These are phyloP conservation scores for Turritopsis dohrnii DNA, from an alignment of 30 jellyfish, hydroid and myxozoan genomes.

Conservation along the genomic window DNA sequence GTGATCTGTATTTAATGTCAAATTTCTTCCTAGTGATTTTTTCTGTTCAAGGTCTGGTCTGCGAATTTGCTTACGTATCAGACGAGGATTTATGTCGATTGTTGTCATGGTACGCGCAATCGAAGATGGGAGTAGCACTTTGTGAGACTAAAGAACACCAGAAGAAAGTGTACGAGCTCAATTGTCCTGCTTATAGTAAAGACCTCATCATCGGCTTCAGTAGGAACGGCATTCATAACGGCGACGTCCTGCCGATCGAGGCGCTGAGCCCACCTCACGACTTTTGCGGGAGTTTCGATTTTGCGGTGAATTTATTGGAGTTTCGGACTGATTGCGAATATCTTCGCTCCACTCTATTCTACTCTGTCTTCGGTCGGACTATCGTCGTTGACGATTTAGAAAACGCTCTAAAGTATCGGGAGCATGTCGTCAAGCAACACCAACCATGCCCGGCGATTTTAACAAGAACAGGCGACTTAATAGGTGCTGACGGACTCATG, in stretches of 20 bases:
- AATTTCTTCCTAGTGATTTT: not conserved
- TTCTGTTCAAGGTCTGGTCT: slow-evolving; percentile 23
- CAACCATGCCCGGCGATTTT: slow-evolving; percentile 26
- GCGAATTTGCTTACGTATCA: slow-evolving; percentile 24
- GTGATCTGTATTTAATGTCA: too few species aligned
- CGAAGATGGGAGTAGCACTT: slow-evolving; percentile 17
- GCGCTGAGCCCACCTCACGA: slow-evolving; percentile 8
- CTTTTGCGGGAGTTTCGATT: not conserved
- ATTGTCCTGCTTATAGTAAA: slow-evolving; percentile 25
- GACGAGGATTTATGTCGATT: slow-evolving; percentile 12
- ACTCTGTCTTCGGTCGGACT: slow-evolving; percentile 16
- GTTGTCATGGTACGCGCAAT: slow-evolving; percentile 28
- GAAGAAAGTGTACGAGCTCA: slow-evolving; percentile 24
- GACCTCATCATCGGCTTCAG: not conserved
- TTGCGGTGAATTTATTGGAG: slow-evolving; percentile 23
- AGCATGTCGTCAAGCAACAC: not conserved
- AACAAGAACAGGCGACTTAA: slow-evolving; percentile 16
- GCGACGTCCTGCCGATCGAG: slow-evolving; percentile 8
- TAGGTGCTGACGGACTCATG: slow-evolving; percentile 30
- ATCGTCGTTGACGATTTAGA: slow-evolving; percentile 16
- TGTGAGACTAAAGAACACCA: slow-evolving; percentile 25
- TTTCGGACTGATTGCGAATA: not conserved
- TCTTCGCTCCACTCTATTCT: slow-evolving; percentile 22
- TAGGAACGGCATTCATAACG: not conserved
- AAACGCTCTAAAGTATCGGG: slow-evolving; percentile 25